phyloP scores from a whole-genome alignment of 2,888 invertebrate species.

The Brachypalpus laphriformis region DNA sequence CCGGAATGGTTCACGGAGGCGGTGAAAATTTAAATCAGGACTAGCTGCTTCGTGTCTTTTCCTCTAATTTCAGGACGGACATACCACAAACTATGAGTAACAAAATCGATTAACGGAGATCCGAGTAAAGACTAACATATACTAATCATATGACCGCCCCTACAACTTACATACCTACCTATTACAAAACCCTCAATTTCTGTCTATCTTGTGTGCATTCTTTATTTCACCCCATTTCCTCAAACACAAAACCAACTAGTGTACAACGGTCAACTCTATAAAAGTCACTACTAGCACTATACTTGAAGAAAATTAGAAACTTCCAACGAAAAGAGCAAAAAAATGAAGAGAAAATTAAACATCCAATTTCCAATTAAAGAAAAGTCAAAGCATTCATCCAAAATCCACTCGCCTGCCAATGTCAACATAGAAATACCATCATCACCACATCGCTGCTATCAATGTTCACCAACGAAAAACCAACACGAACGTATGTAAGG shows the following conservation, averaged over 20 bases:
- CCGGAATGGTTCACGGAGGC: no score
- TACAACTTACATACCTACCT: no score
- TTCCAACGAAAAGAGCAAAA: not conserved
- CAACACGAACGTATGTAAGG: not conserved
- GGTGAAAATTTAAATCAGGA: no score
- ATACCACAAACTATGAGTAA: no score
- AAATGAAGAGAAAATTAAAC: not conserved
- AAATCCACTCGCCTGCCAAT: conserved; percentile 24
- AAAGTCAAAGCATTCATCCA: conserved; percentile 45
- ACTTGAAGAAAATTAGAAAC: not conserved
- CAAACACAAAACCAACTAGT: not conserved
- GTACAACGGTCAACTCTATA: not conserved
- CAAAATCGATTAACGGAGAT: no score
- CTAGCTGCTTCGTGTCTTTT: no score
- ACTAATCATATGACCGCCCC: no score
- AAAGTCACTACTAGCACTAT: not conserved
- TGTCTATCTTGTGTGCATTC: no score
- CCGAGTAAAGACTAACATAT: no score
- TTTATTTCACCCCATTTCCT: not conserved
- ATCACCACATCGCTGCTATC: conserved; percentile 15
- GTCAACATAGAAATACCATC: conserved; percentile 41
- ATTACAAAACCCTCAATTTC: no score
- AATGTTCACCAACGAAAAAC: conserved; percentile 24
- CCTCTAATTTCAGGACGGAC: no score
- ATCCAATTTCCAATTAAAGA: conserved; percentile 47